These are phyloP conservation scores for Drosophila kohkoa DNA, from an alignment of 1,140 invertebrate genomes.

Conservation along the genomic window DNA sequence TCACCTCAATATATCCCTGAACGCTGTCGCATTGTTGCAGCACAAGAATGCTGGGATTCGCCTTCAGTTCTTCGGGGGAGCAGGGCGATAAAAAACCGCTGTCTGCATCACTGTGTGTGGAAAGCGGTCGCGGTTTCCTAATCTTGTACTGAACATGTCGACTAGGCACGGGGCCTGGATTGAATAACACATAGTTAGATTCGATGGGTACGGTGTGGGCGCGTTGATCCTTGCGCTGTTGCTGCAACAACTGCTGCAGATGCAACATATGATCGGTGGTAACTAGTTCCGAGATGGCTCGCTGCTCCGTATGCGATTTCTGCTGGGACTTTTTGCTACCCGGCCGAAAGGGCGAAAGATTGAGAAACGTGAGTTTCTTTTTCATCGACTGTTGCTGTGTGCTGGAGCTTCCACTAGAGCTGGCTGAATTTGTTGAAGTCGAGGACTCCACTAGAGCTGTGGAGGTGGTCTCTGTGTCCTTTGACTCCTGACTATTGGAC, in stretches of 20 bases:
- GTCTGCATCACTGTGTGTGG: constrained; percentile 83
- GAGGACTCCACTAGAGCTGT: constrained; percentile 79
- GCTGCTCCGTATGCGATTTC: constrained; percentile 49
- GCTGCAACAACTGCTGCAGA: constrained; percentile 67
- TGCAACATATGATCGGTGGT: constrained; percentile 79
- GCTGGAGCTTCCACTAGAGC: constrained; percentile 62
- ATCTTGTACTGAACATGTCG: constrained; percentile 84
- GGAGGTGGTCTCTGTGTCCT: constrained; percentile 80
- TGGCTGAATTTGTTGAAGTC: constrained; percentile 71
- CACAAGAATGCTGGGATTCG: constrained; percentile 79
- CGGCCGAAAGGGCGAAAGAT: constrained; percentile 74
- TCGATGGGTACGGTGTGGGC: constrained; percentile 80
- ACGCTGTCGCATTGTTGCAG: constrained; percentile 84
- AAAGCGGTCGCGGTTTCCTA: constrained; percentile 73
- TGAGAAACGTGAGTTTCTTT: constrained; percentile 77
- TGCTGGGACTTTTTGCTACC: constrained; percentile 44
- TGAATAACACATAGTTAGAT: constrained; percentile 82
- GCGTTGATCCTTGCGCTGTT: constrained; percentile 63
- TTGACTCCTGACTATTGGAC: constrained; percentile 81
- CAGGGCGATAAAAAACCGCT: constrained; percentile 83
- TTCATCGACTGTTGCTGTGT: constrained; percentile 58
- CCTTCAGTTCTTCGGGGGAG: constrained; percentile 77
- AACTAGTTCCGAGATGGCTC: constrained; percentile 71
- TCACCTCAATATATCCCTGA: constrained; percentile 84
- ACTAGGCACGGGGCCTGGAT: constrained; percentile 82